These are phyloP conservation scores for Chymomyza amoena DNA, from an alignment of 2,888 invertebrate species.

Conservation along the genomic window DNA sequence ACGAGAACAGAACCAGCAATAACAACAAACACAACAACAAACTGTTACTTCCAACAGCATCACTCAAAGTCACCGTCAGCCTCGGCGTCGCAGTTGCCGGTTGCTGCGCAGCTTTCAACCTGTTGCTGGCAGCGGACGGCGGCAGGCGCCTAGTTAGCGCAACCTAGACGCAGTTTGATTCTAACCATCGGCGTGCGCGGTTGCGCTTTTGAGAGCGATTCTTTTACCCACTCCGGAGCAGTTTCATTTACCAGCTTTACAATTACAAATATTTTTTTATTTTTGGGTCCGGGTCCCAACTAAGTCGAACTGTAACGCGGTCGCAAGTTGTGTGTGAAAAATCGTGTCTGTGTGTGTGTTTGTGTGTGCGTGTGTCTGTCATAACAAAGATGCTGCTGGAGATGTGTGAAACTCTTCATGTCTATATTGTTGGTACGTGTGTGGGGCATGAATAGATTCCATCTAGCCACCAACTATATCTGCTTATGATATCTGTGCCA, in stretches of 20 bases:
- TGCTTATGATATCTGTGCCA: conserved; percentile 43
- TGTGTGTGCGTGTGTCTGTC: not conserved
- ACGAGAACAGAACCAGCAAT: not conserved
- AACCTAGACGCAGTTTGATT: conserved; percentile 61
- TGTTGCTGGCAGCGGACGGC: not conserved
- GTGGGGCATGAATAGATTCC: not conserved
- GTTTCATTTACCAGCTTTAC: not conserved
- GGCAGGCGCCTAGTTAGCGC: conserved; percentile 8
- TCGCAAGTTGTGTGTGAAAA: not conserved
- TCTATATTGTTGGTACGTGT: not conserved
- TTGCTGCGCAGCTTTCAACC: conserved; percentile 7
- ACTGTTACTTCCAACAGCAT: not conserved
- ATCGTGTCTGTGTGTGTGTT: not conserved
- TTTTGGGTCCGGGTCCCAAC: not conserved
- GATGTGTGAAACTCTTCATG: not conserved
- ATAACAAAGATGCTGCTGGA: not conserved
- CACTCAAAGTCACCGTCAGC: too few species aligned
- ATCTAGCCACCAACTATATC: not conserved
- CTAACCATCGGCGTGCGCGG: conserved; percentile 70
- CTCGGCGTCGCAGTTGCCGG: not conserved
- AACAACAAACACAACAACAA: not conserved
- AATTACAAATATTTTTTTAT: not conserved
- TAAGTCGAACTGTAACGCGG: conserved; percentile 29
- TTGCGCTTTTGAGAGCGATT: conserved; percentile 37
- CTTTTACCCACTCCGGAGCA: too few species aligned